Base-by-base conservation (phyloP, 1,140 invertebrate species). In the Musca vetustissima region DNA sequence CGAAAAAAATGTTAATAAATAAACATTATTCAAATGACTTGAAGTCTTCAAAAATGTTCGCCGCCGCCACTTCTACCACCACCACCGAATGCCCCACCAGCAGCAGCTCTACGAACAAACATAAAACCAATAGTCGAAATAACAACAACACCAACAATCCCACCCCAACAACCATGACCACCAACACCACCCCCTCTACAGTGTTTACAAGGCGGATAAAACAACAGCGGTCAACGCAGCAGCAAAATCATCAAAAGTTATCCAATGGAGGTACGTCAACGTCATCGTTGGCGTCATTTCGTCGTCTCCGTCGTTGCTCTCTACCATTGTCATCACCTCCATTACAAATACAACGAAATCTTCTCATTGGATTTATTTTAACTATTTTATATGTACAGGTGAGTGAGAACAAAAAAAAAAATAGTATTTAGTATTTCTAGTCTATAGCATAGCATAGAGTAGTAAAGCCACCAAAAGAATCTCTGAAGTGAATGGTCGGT, bases 311-410 rank as follows among this genome's bases (percentile, higher is more conserved):
- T 61, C 36, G 36, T 43, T 11, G 36, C 11, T 43, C 36, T 43
- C 36, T 43, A 43, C 13, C 36, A 43, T 43, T 43, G 36, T 43
- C 36, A 11, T 28, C 24, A 28, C 15, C 55, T 59, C 24, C 24
- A 59, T 28, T 52, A 53, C 67, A 64, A 50, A 64, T 43, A 66
- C 68, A 69, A 69, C 69, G 69, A 70, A 70, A 70, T 57, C 48
- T 70, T 61, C 69, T 70, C 69, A 70, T 70, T 70, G 69, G 69
- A 70, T 70, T 70, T 66, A 70, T 70, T 66, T 70, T 70, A 61
- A 70, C 69, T 57, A 66, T 65, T 64, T 66, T 65, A 53, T 70
- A 53, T 25, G 64, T 65, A 70, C 69, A 70, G 69, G 69, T 70
- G 36, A 70, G 69, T 67, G 17, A 8, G 15, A n/a, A n/a, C 3